Base-by-base conservation (phyloP, 2,113 vertebrate genomes). In the Ochotona princeps region DNA sequence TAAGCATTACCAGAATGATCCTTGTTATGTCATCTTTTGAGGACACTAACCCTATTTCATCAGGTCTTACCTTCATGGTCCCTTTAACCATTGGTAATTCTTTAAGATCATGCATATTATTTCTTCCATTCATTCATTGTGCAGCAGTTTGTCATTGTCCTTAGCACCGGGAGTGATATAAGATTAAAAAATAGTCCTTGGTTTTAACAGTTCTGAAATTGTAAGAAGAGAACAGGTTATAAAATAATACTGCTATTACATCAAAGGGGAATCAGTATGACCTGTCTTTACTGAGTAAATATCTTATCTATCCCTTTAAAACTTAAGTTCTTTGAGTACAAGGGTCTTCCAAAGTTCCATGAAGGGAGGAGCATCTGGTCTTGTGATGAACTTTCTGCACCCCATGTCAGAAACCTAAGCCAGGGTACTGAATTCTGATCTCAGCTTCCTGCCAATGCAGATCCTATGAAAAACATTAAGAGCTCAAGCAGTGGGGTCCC, bases 121-220 rank as follows among this genome's bases (percentile, higher is more conserved):
- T 83, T 93, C 6, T 44, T 76, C 86, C 54, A 38, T 44, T 83
- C 15, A 75, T 92, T 81, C 8, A 78, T 60, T 92, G 70, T 63
- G 47, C 32, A 69, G 35, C 0, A 32, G 23, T 70, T 10, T 20
- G 26, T 7, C 26, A 65, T 30, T 73, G 0, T 90, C 44, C 18
- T 74, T 23, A 7, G 30, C 17, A 17, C 12, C 72, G 6, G 25
- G 3, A 81, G 93, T 54, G 84, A 25, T 88, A 57, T 12, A 65
- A 38, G 7, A 85, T 28, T 87, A 51, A 87, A 88, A 25, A 38
- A 63, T 26, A 35, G 4, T 83, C 73, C 7, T 14, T 57, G 60
- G 74, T 65, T 14, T 80, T 73, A 65, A 83, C 25, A 8, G 2
- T 47, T 65, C 32, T 78, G 89, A 96, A 91, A 44, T 65, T 70